Percentiles rank a stretch among this genome's conserved stretches.
phyloP scores from a whole-genome alignment of 2,797 vertebrate species.

The Tokudaia tokunoshimensis region DNA sequence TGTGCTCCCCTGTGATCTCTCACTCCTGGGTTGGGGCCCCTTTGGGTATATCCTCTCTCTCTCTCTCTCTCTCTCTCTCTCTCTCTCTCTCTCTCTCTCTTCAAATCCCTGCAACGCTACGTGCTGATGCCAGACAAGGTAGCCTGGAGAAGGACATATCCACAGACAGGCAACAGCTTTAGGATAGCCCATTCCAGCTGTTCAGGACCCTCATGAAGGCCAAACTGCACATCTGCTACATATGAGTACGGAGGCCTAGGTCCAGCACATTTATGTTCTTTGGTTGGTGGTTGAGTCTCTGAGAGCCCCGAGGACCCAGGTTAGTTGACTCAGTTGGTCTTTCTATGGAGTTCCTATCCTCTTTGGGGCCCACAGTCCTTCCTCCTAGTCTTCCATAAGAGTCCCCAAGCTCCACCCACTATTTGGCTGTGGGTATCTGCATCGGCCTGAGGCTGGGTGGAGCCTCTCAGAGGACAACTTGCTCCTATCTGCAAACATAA shows the following conservation, averaged over 20 bases:
- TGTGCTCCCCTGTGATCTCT: too few species aligned
- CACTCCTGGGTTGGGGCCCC: background rate
- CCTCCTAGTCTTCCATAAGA: background rate
- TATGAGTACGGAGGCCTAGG: too few species aligned
- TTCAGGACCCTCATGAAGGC: background rate
- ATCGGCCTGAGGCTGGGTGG: background rate
- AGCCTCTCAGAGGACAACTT: background rate
- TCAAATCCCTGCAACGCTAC: background rate
- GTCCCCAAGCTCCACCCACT: background rate
- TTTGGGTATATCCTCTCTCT: background rate
- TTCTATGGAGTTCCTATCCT: background rate
- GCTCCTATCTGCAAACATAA: background rate
- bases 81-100: too few species aligned
- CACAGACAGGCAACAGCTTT: background rate
- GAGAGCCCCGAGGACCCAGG: background rate
- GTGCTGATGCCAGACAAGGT: background rate
- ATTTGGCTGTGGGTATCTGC: background rate
- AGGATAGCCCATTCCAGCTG: background rate
- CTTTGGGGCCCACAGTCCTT: background rate
- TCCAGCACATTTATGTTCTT: background rate
- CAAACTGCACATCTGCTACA: background rate
- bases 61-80: too few species aligned
- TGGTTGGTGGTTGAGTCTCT: background rate
- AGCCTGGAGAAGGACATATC: background rate
- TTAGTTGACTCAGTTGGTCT: background rate